Conservation (phyloP, 1,140 invertebrate species). For the Drosophila virilis region DNA sequence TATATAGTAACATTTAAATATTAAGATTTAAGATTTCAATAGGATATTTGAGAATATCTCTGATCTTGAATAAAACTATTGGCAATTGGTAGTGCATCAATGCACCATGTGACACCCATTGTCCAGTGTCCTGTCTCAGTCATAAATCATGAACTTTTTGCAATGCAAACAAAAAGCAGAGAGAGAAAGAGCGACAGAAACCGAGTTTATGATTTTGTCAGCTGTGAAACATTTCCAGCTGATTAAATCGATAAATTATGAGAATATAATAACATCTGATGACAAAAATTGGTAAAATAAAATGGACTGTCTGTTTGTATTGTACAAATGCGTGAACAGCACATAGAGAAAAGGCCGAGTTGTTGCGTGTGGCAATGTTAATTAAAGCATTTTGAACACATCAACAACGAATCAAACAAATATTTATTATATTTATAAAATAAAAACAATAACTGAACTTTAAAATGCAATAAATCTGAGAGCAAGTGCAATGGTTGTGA, state of each 20-base stretch:
- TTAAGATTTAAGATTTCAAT: no score
- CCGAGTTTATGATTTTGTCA: conserved; percentile 80
- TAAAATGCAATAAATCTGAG: conserved; percentile 39
- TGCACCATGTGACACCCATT: conserved; percentile 3
- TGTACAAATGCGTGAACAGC: conserved; percentile 49
- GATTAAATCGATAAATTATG: conserved; percentile 82
- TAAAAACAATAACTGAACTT: conserved; percentile 28
- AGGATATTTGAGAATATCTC: no score
- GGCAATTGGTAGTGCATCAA: conserved; percentile 35
- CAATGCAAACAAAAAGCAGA: conserved; percentile 40
- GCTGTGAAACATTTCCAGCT: conserved; percentile 80
- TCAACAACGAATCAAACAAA: conserved; percentile 46
- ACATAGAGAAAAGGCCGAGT: conserved; percentile 22
- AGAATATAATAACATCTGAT: conserved; percentile 74
- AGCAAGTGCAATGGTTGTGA: conserved; percentile 53
- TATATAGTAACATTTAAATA: no score
- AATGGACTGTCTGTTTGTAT: conserved; percentile 32
- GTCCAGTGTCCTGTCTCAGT: conserved; percentile 16
- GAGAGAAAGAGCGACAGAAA: conserved; percentile 3
- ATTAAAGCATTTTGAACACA: conserved; percentile 60
- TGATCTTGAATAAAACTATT: not conserved
- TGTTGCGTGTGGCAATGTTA: conserved; percentile 37
- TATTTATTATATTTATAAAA: conserved; percentile 52
- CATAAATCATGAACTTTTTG: conserved; percentile 57
- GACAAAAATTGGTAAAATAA: conserved; percentile 42